phyloP scores from a whole-genome alignment of 2,797 vertebrate species.

The Sebastes kiyomatsui region DNA sequence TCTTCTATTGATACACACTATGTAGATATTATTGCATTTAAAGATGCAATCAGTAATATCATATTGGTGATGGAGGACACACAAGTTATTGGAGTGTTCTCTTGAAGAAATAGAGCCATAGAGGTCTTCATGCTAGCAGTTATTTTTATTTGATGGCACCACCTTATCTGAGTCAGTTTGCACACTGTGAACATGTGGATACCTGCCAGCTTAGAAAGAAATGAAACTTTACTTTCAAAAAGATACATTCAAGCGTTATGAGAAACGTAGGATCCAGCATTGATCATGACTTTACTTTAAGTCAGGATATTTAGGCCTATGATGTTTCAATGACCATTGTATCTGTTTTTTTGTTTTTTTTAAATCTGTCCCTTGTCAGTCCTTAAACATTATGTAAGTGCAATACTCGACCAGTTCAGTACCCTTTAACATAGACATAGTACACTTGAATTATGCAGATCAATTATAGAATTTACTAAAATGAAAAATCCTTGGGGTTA shows the following conservation, averaged over 20 bases:
- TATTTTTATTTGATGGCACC: neutral
- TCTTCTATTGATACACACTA: constrained; percentile 9
- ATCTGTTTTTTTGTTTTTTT: neutral
- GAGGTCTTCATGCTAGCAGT: constrained; percentile 13
- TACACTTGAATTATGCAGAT: constrained; percentile 2
- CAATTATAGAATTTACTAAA: neutral
- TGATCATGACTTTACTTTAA: neutral
- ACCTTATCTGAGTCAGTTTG: constrained; percentile 1
- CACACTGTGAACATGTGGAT: neutral
- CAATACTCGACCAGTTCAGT: neutral
- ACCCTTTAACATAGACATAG: neutral
- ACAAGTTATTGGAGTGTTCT: neutral
- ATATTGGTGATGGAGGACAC: neutral
- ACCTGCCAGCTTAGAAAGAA: neutral
- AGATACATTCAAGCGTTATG: neutral
- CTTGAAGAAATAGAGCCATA: constrained; percentile 4
- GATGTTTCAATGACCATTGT: neutral
- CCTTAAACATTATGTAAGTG: neutral
- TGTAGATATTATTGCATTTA: constrained; percentile 24
- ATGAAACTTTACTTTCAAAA: neutral
- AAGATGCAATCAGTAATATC: constrained; percentile 31
- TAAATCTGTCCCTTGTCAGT: neutral
- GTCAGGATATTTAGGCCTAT: neutral
- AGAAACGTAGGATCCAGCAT: neutral
- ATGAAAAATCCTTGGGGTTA: neutral